phyloP scores from a whole-genome alignment of 2,797 vertebrate species.

The Myotis pilosus region DNA sequence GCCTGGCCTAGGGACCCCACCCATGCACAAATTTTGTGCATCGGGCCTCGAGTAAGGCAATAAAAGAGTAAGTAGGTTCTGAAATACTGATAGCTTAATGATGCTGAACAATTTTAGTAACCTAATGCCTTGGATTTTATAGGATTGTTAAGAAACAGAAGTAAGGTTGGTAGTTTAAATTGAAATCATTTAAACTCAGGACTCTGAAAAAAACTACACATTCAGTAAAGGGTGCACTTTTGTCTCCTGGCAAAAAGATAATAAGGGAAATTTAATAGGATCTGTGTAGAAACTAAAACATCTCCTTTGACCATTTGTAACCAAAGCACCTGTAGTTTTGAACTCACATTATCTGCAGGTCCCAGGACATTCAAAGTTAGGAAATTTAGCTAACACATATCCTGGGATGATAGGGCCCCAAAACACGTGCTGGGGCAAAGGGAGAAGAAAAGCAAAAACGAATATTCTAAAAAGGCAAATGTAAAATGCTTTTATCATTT shows the following conservation, averaged over 20 bases:
- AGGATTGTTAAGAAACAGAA: neutral
- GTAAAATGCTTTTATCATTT: neutral
- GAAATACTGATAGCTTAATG: neutral
- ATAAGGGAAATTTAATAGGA: neutral
- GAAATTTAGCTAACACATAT: neutral
- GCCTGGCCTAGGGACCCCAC: no score
- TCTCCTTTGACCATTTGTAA: neutral
- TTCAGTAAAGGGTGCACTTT: neutral
- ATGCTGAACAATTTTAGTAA: neutral
- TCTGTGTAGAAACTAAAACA: neutral
- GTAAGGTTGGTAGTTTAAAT: neutral
- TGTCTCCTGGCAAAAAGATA: neutral
- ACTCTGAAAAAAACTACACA: neutral
- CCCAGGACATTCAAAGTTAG: neutral
- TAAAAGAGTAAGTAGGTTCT: neutral
- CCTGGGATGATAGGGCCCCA: neutral
- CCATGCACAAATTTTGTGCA: no score
- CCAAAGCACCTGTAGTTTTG: neutral
- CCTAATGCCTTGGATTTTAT: neutral
- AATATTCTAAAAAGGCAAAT: neutral
- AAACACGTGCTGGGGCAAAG: neutral
- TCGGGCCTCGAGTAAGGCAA: neutral
- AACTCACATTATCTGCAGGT: neutral
- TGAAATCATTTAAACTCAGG: neutral
- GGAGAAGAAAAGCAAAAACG: neutral